Base-by-base conservation (phyloP, 1,140 invertebrate species). In the Hypsibius dujardini region DNA sequence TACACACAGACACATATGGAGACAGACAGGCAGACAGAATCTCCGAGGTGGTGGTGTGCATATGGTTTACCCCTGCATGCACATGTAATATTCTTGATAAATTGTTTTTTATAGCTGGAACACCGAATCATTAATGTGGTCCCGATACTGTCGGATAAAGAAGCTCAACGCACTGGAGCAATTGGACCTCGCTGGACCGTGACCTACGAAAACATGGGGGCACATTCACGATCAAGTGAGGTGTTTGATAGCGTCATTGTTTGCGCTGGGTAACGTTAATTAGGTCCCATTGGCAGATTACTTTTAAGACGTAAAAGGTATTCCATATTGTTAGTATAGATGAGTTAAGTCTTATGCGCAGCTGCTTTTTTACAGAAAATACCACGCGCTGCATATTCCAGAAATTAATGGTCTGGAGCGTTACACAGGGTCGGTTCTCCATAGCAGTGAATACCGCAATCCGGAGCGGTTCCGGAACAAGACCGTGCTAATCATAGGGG, bases 271-370 rank as follows among this genome's bases (percentile, higher is more conserved):
- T 56, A 56, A 56, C 7, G 7, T 56, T 56, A n/a, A n/a, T n/a
- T 56, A 56, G 7, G n/a, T 56, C n/a, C 7, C n/a, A 56, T 7
- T 56, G 7, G n/a, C n/a, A 56, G 7, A 7, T 7, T 7, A 56
- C 7, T 56, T 56, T 56, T 56, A 56, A 7, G 7, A 56, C 50
- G 50, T 56, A n/a, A 56, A 56, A 56, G 7, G 7, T 56, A 56
- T 56, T 7, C n/a, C n/a, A 56, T 56, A 7, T 56, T 56, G 50
- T n/a, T 56, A 7, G 7, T n/a, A n/a, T 56, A 56, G n/a, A 7
- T 56, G 7, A 56, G n/a, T 56, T 56, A 56, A 56, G 7, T 56
- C n/a, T 56, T 56, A 56, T 56, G 50, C 50, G n/a, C n/a, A n/a
- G n/a, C n/a, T n/a, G n/a, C n/a, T n/a, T n/a, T n/a, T n/a, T n/a